A percentile compares a stretch with the other conserved stretches of the same genome.
phyloP scores from a whole-genome alignment of 2,888 invertebrate species.

The Chouioia cunea region DNA sequence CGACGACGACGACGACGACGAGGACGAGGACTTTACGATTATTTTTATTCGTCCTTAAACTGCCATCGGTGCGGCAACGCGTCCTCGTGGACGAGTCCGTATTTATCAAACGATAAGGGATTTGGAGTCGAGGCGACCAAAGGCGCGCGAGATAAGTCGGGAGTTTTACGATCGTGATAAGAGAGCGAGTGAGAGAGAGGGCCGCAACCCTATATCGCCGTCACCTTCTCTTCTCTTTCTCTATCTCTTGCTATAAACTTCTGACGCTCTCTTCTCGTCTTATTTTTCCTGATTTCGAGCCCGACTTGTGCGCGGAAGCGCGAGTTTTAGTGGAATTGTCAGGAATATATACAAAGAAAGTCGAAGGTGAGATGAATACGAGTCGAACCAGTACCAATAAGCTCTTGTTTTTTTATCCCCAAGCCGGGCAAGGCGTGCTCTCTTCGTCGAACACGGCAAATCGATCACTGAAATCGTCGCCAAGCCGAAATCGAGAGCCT shows the following conservation, averaged over 20 bases:
- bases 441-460: constrained; percentile 1
- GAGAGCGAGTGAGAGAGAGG: constrained; percentile 40
- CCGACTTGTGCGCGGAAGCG: neutral
- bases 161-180: constrained; percentile 54
- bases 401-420: constrained; percentile 34
- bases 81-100: constrained; percentile 47
- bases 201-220: constrained; percentile 41
- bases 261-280: neutral
- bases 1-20: no score
- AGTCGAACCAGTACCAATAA: constrained; percentile 25
- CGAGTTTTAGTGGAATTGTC: constrained; percentile 18
- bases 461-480: constrained; percentile 36
- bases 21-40: constrained; percentile 53
- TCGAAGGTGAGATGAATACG: neutral
- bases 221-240: constrained; percentile 17
- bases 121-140: constrained; percentile 51
- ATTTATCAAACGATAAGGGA: constrained; percentile 56
- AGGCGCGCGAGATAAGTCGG: constrained; percentile 50
- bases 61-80: constrained; percentile 43
- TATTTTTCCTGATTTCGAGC: constrained; percentile 12
- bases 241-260: constrained; percentile 30
- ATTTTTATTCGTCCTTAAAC: constrained; percentile 56
- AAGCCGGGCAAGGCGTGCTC: neutral
- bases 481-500: neutral
- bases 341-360: constrained; percentile 31